These are phyloP conservation scores for Sinotaia quadrata DNA, from an alignment of 2,888 invertebrate species.

Conservation along the genomic window DNA sequence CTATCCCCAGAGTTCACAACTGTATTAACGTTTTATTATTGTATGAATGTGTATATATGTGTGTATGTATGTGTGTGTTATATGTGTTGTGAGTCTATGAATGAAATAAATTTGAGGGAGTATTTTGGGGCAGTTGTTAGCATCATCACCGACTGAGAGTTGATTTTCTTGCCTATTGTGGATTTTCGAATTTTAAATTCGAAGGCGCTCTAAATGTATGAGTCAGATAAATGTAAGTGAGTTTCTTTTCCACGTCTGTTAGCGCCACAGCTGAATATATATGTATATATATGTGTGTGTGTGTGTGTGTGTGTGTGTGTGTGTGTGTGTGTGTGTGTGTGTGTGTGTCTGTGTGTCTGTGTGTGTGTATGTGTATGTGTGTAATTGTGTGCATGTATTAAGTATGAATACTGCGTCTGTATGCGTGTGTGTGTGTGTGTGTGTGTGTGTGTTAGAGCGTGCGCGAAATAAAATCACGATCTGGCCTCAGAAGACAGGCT, in stretches of 20 bases:
- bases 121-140: no score
- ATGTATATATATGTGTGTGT: constrained; percentile 1
- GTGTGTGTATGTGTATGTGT: constrained; percentile 1
- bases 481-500: no score
- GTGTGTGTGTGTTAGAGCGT: constrained; percentile 23
- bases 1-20: no score
- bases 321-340: constrained; percentile 5
- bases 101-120: no score
- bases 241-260: background rate
- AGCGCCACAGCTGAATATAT: background rate
- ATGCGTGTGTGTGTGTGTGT: constrained; percentile 18
- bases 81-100: no score
- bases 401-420: background rate
- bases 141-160: no score
- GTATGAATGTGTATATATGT: background rate
- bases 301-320: constrained; percentile 3
- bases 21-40: no score
- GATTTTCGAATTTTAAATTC: no score
- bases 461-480: no score
- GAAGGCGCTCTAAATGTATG: no score
- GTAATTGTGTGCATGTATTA: constrained; percentile 6
- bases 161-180: no score
- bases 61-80: constrained; percentile 1
- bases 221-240: no score
- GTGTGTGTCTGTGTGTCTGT: constrained; percentile 12